A percentile compares a stretch with the other conserved stretches of the same genome.
Conservation (phyloP, 2,888 invertebrate genomes). For the Oscheius sp. region DNA sequence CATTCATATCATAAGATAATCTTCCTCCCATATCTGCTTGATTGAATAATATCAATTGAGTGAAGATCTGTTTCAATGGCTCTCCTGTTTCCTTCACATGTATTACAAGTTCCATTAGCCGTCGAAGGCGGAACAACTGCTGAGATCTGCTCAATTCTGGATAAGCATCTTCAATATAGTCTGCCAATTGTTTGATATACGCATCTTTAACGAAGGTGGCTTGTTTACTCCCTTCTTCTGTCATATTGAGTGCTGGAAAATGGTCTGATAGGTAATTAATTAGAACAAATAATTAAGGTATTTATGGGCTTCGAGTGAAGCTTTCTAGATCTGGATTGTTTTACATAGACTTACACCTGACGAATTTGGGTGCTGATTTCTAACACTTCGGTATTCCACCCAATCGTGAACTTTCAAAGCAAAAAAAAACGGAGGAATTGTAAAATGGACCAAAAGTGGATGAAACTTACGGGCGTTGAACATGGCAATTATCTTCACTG, state of each 20-base stretch:
- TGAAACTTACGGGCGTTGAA: conserved; percentile 1
- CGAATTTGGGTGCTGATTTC: too few relatives aligned
- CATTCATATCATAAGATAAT: not conserved
- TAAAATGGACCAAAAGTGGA: not conserved
- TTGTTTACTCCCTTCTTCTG: not conserved
- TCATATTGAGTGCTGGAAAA: too few relatives aligned
- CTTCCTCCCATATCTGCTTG: not conserved
- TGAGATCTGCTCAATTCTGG: not conserved
- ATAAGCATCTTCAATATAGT: not conserved
- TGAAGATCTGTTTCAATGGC: not conserved
- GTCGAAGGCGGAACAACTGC: not conserved
- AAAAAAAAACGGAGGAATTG: too few relatives aligned
- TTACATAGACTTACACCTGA: too few relatives aligned
- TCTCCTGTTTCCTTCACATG: not conserved
- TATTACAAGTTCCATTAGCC: not conserved
- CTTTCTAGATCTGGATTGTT: too few relatives aligned
- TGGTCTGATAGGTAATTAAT: too few relatives aligned
- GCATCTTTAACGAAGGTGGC: not conserved
- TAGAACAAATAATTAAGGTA: too few relatives aligned
- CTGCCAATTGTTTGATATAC: not conserved
- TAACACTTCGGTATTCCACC: too few relatives aligned
- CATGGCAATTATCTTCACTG: not conserved
- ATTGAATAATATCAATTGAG: not conserved
- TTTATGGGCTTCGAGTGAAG: too few relatives aligned
- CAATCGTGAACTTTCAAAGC: too few relatives aligned